Evolutionary conservation across 2,888 invertebrate species (phyloP), one percentile per base, ranked within the genome.

Genomic region (Caenorhabditis angaria): DNA sequence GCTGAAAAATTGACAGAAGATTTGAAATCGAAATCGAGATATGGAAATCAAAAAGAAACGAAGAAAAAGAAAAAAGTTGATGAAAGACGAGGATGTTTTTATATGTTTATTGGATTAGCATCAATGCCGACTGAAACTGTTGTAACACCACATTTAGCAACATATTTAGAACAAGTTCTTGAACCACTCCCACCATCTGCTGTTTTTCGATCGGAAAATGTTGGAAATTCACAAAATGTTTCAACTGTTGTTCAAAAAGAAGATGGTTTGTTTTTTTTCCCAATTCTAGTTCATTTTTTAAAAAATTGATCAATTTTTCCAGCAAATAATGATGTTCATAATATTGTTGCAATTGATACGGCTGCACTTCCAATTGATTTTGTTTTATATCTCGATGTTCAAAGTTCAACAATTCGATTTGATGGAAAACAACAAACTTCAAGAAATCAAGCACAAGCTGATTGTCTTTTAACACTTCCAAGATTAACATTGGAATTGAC

Each of bases 121-220:
- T 94, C 95, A 86, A 94, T 97, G 83, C 97, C 97, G 0, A 95
- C 94, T 85, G 97, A 97, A 89, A 97, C 97, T 28, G 93, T 97
- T 81, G 94, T 99, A 87, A 95, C 94, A 81, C 97, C 99, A 0
- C 95, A 95, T 85, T 94, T 99, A 82, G 90, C 99, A 62, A 86
- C 88, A 53, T 99, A 97, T 89, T 89, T 99, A 78, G 97, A 99
- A 88, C 97, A 97, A 89, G 78, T 81, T 32, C 72, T 81, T n/a
- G 81, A 81, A 41, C 81, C 81, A n/a, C 67, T 81, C 2, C 78
- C 80, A 12, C 65, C 74, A 1, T 66, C 67, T 5, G 58, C 74
- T 10, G 69, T 74, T 2, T 69, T 68, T 47, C 65, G 59, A 3
- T 65, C 68, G 20, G 59, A 63, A 14, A 62, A 61, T 25, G 41